phyloP scores from a whole-genome alignment of 2,888 invertebrate genomes.

The Epirrita christyi region DNA sequence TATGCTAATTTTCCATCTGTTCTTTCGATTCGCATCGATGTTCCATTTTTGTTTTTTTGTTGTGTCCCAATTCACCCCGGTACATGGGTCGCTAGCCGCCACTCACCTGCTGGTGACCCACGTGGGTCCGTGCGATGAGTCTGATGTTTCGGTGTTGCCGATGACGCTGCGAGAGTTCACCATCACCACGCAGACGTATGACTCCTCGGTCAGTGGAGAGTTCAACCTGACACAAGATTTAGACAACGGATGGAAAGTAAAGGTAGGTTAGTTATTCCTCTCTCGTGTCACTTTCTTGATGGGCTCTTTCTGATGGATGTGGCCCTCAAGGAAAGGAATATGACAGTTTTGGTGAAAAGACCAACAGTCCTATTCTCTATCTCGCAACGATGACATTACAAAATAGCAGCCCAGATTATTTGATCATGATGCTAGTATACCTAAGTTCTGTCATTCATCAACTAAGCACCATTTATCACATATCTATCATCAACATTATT shows the following conservation, averaged over 20 bases:
- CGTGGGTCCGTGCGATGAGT: constrained; percentile 31
- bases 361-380: too few relatives aligned
- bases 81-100: constrained; percentile 38
- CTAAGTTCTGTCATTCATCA: too few relatives aligned
- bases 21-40: not conserved
- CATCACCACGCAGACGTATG: constrained; percentile 49
- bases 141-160: not conserved
- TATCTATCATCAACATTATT: too few relatives aligned
- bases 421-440: too few relatives aligned
- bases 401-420: too few relatives aligned
- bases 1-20: not conserved
- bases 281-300: too few relatives aligned
- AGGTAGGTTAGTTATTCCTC: constrained; percentile 42
- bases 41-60: not conserved
- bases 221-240: constrained; percentile 56
- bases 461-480: too few relatives aligned
- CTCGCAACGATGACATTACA: too few relatives aligned
- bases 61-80: not conserved
- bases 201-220: constrained; percentile 51
- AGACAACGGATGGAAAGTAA: constrained; percentile 58
- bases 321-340: too few relatives aligned
- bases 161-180: constrained; percentile 53
- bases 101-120: constrained; percentile 53
- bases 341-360: too few relatives aligned
- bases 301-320: too few relatives aligned